Conservation (phyloP, 2,113 vertebrate genomes). For the Oreamnos americanus region DNA sequence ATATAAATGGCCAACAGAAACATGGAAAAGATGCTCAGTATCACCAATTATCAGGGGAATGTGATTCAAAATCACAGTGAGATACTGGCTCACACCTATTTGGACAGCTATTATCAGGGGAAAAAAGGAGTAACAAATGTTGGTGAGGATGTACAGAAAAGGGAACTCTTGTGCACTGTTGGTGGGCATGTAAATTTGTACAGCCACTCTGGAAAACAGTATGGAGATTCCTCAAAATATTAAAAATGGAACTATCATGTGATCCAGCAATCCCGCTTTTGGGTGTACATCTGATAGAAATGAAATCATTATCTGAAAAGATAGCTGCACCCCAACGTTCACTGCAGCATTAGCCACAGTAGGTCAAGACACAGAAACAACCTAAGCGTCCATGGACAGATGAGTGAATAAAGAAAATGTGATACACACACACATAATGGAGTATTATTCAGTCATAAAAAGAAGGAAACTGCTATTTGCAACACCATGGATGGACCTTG, state of each 20-base stretch:
- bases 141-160: not conserved
- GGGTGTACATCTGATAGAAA: not conserved
- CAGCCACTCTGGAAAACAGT: not conserved
- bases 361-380: not conserved
- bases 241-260: not conserved
- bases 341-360: not conserved
- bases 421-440: not conserved
- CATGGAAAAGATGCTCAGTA: not conserved
- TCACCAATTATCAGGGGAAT: not conserved
- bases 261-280: not conserved
- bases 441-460: not conserved
- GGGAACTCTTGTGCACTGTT: not conserved
- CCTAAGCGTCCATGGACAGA: not conserved
- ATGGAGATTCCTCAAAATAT: not conserved
- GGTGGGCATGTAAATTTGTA: not conserved
- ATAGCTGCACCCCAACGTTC: not conserved
- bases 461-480: not conserved
- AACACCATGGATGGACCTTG: not conserved
- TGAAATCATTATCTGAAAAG: not conserved
- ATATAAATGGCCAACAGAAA: not conserved
- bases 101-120: not conserved
- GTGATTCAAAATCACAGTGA: not conserved
- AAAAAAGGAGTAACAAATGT: not conserved
- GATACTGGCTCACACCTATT: not conserved
- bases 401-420: not conserved